Conservation (phyloP, 2,113 vertebrate genomes). For the Grammomys surdaster region DNA sequence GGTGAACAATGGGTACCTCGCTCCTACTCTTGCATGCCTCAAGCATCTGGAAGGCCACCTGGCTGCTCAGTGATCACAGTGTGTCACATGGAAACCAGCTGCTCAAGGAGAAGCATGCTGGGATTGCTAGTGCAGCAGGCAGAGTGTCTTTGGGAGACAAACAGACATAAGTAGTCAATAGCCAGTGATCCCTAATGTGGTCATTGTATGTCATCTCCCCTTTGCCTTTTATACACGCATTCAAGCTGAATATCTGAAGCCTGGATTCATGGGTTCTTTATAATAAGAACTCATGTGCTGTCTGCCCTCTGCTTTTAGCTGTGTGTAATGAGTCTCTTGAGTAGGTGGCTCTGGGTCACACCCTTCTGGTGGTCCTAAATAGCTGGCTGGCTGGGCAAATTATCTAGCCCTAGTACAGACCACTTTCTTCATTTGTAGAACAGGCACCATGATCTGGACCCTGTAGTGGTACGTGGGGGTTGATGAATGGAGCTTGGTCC, state of each 20-base stretch:
- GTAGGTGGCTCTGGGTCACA: neutral
- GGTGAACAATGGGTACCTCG: neutral
- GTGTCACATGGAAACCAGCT: fast-evolving
- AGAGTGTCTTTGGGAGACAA: neutral
- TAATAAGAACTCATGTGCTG: neutral
- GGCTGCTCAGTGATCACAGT: neutral
- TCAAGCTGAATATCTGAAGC: neutral
- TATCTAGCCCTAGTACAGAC: too few relatives aligned
- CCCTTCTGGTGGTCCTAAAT: neutral
- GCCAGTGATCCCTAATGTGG: neutral
- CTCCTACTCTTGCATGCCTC: fast-evolving
- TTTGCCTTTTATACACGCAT: neutral
- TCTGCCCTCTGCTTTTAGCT: neutral
- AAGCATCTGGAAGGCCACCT: neutral
- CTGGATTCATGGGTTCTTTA: neutral
- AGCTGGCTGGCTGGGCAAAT: neutral
- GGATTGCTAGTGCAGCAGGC: neutral
- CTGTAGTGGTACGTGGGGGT: fast-evolving
- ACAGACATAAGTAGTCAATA: neutral
- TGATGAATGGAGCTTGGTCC: neutral
- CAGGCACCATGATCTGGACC: neutral
- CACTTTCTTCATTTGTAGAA: neutral
- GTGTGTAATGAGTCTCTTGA: neutral
- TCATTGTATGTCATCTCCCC: neutral
- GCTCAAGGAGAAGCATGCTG: neutral